Conservation (phyloP, 2,888 invertebrate genomes). For the Cerastoderma edule region DNA sequence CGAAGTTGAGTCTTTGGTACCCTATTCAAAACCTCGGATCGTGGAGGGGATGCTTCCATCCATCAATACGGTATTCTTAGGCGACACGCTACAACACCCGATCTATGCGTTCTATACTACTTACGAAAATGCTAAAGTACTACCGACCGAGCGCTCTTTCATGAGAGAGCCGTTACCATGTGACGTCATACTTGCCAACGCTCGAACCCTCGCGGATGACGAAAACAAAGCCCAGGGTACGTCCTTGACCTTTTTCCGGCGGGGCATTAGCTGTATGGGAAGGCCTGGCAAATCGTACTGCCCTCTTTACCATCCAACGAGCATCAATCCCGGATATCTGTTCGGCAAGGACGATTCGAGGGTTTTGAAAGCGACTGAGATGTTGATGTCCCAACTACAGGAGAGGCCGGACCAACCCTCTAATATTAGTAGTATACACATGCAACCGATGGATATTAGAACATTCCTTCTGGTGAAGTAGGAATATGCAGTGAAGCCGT, state of each 20-base stretch:
- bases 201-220: slow-evolving; percentile 40
- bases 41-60: slow-evolving; percentile 45
- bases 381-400: slow-evolving; percentile 8
- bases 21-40: slow-evolving; percentile 28
- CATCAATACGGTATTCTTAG: slow-evolving; percentile 46
- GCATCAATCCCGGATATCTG: slow-evolving; percentile 1
- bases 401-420: slow-evolving; percentile 3
- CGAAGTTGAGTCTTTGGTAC: slow-evolving; percentile 39
- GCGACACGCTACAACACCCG: slow-evolving; percentile 54
- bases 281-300: slow-evolving; percentile 3
- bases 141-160: slow-evolving; percentile 20
- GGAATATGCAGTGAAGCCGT: no score
- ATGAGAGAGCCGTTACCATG: slow-evolving; percentile 37
- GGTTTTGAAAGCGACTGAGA: slow-evolving; percentile 5
- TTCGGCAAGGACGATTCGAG: slow-evolving; percentile 5
- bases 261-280: slow-evolving; percentile 35
- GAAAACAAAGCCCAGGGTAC: slow-evolving; percentile 36
- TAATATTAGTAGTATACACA: slow-evolving; percentile 5
- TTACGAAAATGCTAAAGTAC: slow-evolving; percentile 12
- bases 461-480: no score
- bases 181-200: slow-evolving; percentile 51
- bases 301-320: slow-evolving; percentile 13
- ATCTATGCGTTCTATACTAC: slow-evolving; percentile 42
- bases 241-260: slow-evolving; percentile 49
- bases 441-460: slow-evolving; percentile 56